Evolutionary conservation across 1,140 invertebrate genomes (phyloP), one percentile per base, ranked within the genome.

Genomic region (Ceratosolen fusciceps): DNA sequence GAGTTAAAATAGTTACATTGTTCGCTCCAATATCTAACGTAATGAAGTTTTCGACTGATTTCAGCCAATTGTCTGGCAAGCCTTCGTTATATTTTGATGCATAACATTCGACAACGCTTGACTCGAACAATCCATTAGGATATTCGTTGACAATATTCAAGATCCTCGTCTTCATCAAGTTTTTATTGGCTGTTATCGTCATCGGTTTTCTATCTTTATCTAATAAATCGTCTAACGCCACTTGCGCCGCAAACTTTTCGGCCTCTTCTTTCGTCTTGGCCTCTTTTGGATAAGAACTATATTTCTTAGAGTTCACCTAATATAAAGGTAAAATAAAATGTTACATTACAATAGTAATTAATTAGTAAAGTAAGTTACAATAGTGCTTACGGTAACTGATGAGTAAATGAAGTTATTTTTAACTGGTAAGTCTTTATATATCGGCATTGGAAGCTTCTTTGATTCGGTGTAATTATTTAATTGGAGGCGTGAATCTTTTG

Each of bases 251-350:
- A 29, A 91, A 81, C 81, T 90, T 89, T 81, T 91, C 87, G 0
- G 93, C 92, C 21, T 91, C 85, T 0, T 90, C 88, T 68, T 90
- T 86, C 2, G 90, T 88, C 14, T 83, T 83, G 12, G 92, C 92
- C 31, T 92, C 92, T 26, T 91, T 83, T 0, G 93, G 93, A 84
- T 93, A 94, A 68, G 92, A 93, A 4, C 83, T 89, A 26, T 87
- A 91, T 77, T 91, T 91, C 14, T 87, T 72, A 5, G 83, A 80
- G 4, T 89, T 91, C 21, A 93, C 88, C 92, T 92, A 77, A 65
- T 43, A 19, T 75, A 37, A 62, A 74, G 43, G 58, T 43, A 81
- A 82, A 58, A 58, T 70, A 9, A 72, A 47, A 54, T 81, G 47
- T 67, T 79, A 60, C 54, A 43, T 43, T 43, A 43, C 39, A 12